phyloP scores from a whole-genome alignment of 1,140 invertebrate species.

The Acromyrmex charruanus region DNA sequence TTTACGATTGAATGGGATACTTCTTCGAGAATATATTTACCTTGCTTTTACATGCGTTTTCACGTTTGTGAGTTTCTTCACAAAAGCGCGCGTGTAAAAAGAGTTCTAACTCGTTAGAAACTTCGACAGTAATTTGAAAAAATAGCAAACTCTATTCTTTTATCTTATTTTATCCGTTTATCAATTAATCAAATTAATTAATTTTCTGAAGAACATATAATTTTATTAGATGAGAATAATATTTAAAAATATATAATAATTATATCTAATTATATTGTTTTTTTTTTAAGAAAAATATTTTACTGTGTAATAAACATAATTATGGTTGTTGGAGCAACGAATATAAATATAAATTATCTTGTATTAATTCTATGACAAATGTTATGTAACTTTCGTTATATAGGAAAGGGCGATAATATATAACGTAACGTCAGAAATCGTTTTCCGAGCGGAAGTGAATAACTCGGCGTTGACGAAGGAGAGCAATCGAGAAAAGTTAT shows the following conservation, averaged over 20 bases:
- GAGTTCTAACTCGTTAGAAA: background rate
- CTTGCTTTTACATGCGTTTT: background rate
- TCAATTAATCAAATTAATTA: background rate
- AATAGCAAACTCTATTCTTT: background rate
- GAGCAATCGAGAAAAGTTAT: slow-evolving; percentile 60
- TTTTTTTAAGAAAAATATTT: background rate
- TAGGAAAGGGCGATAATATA: slow-evolving; percentile 8
- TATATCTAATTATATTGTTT: background rate
- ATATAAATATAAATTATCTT: background rate
- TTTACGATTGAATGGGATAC: background rate
- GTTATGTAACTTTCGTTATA: background rate
- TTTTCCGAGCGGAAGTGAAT: slow-evolving; percentile 39
- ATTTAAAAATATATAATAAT: background rate
- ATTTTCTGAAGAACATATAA: background rate
- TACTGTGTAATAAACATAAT: background rate
- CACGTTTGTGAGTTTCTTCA: background rate
- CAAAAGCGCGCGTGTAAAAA: background rate
- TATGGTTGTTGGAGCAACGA: too few species aligned
- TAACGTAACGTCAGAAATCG: background rate
- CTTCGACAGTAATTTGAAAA: background rate
- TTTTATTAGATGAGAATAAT: background rate
- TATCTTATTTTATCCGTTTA: background rate
- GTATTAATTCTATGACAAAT: slow-evolving; percentile 11
- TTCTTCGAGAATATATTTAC: slow-evolving; percentile 5
- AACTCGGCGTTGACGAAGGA: background rate